phyloP scores from a whole-genome alignment of 2,797 vertebrate genomes.

The Helicolenus hilgendorfi region DNA sequence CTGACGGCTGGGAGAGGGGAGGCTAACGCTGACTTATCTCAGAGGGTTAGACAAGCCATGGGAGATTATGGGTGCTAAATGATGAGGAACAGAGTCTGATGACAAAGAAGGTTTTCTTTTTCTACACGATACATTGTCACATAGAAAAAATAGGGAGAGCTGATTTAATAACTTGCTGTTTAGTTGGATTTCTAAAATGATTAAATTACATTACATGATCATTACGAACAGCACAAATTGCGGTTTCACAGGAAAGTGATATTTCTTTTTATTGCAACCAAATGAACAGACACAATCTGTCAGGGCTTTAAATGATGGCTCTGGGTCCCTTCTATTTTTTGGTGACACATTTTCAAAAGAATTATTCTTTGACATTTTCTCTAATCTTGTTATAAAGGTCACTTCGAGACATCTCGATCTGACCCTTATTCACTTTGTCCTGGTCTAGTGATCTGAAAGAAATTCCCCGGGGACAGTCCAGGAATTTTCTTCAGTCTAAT shows the following conservation, averaged over 20 bases:
- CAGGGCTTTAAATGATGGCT: background rate
- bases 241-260: background rate
- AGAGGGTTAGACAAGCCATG: slow-evolving; percentile 33
- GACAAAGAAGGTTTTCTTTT: background rate
- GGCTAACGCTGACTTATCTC: slow-evolving; percentile 56
- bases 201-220: background rate
- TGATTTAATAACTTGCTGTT: slow-evolving; percentile 14
- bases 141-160: background rate
- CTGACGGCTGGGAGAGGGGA: slow-evolving; percentile 61
- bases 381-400: slow-evolving; percentile 21
- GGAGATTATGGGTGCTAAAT: slow-evolving; percentile 69
- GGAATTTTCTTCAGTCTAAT: slow-evolving; percentile 32
- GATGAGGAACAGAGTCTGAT: slow-evolving; percentile 52
- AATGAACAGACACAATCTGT: background rate
- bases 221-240: background rate
- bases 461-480: slow-evolving; percentile 36
- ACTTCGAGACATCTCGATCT: background rate
- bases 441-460: slow-evolving; percentile 6
- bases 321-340: background rate
- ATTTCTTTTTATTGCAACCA: background rate
- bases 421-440: slow-evolving; percentile 5
- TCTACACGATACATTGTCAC: background rate
- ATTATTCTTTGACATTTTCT: background rate
- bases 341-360: background rate
- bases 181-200: background rate